phyloP scores from a whole-genome alignment of 2,113 vertebrate genomes.

The Erinaceus europaeus region DNA sequence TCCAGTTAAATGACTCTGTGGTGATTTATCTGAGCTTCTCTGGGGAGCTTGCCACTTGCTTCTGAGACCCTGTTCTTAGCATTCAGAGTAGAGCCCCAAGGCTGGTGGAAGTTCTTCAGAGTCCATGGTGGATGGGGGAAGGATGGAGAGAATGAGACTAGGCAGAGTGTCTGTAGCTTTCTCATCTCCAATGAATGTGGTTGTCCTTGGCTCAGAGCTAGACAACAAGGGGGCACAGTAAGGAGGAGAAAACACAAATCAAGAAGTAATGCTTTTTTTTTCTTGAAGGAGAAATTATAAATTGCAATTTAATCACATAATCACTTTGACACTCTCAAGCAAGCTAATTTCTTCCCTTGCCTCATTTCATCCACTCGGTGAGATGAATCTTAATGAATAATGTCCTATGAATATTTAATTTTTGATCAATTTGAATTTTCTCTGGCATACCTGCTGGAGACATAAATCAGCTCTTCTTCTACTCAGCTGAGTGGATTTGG shows the following conservation, averaged over 20 bases:
- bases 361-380: slow-evolving; percentile 87
- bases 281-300: slow-evolving; percentile 88
- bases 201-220: slow-evolving; percentile 51
- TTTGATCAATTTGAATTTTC: slow-evolving; percentile 84
- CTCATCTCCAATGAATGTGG: not conserved
- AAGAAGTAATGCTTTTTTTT: slow-evolving; percentile 81
- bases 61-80: not conserved
- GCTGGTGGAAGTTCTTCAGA: not conserved
- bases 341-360: slow-evolving; percentile 89
- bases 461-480: slow-evolving; percentile 67
- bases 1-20: not conserved
- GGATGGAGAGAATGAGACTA: no score
- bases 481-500: slow-evolving; percentile 47
- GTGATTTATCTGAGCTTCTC: not conserved
- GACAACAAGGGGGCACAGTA: not conserved
- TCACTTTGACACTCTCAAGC: slow-evolving; percentile 90
- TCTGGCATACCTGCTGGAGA: slow-evolving; percentile 77
- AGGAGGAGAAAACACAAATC: slow-evolving; percentile 81
- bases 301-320: slow-evolving; percentile 90
- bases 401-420: slow-evolving; percentile 89
- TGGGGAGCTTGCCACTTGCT: not conserved
- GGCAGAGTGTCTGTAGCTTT: not conserved
- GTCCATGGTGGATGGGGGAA: no score
- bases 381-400: slow-evolving; percentile 90
- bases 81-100: not conserved